Evolutionary conservation across 2,888 invertebrate species (phyloP).

Genomic region (Pristionchus fissidentatus): DNA sequence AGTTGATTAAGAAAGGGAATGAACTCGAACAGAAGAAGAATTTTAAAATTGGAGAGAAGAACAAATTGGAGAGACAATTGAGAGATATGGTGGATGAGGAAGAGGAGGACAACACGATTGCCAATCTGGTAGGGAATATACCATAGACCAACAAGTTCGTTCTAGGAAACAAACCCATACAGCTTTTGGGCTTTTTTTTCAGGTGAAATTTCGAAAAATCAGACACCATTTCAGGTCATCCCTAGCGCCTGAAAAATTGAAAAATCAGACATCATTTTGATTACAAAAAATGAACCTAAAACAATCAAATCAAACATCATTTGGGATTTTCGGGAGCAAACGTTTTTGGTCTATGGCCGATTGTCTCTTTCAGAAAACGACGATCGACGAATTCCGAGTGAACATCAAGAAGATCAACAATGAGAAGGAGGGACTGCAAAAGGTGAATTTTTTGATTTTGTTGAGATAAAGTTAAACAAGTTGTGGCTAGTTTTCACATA

Average conservation of each 20-base stretch:
- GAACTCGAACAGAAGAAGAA: slow-evolving; percentile 22
- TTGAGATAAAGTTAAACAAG: not conserved
- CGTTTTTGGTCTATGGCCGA: too few species aligned
- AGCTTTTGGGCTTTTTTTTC: too few species aligned
- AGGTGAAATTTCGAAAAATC: too few species aligned
- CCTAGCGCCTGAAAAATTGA: too few species aligned
- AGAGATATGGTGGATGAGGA: slow-evolving; percentile 12
- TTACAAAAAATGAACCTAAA: too few species aligned
- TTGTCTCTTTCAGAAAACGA: not conserved
- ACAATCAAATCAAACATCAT: too few species aligned
- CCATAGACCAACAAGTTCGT: too few species aligned
- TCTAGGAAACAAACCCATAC: too few species aligned
- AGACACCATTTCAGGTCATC: too few species aligned
- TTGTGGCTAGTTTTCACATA: not conserved
- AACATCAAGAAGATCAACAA: not conserved
- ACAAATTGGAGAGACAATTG: slow-evolving; percentile 4
- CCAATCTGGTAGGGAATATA: slow-evolving; percentile 16
- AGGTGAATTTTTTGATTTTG: not conserved
- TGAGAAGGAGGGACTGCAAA: slow-evolving; percentile 1
- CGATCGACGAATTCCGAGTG: not conserved
- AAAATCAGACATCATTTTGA: too few species aligned
- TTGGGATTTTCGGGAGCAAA: too few species aligned
- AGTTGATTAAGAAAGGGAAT: not conserved
- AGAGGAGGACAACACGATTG: not conserved
- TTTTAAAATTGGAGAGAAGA: not conserved